phyloP scores from a whole-genome alignment of 2,113 vertebrate genomes.

The Zosterops borbonicus region DNA sequence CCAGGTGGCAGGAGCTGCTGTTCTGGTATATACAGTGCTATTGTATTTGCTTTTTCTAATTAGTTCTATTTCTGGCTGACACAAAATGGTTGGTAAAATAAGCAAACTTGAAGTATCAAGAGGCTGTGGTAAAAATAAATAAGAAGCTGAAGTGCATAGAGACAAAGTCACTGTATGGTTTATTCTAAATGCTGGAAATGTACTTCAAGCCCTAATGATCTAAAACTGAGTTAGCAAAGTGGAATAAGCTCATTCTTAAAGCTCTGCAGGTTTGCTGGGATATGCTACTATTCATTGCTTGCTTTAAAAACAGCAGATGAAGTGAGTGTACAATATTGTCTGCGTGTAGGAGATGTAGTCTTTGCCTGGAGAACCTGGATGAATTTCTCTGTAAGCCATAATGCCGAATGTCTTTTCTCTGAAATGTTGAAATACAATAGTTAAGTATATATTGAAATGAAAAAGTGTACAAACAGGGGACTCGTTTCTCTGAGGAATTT shows the following conservation, averaged over 20 bases:
- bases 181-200: background rate
- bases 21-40: background rate
- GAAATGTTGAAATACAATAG: background rate
- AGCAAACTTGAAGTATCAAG: background rate
- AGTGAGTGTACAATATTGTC: background rate
- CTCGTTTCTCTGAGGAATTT: background rate
- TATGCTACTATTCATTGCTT: background rate
- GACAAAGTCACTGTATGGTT: background rate
- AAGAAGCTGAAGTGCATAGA: background rate
- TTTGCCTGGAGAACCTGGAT: background rate
- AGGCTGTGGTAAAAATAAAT: background rate
- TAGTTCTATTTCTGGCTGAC: background rate
- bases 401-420: background rate
- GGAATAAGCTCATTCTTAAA: background rate
- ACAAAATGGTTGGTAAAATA: background rate
- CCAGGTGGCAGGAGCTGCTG: background rate
- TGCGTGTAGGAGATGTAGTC: background rate
- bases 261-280: background rate
- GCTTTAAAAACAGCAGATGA: background rate
- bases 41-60: background rate
- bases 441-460: background rate
- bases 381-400: accelerated
- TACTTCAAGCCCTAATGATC: background rate
- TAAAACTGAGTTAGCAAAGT: background rate
- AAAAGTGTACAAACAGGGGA: accelerated